These are phyloP conservation scores for Spizella passerina DNA, from an alignment of 2,797 vertebrate genomes.

Conservation along the genomic window DNA sequence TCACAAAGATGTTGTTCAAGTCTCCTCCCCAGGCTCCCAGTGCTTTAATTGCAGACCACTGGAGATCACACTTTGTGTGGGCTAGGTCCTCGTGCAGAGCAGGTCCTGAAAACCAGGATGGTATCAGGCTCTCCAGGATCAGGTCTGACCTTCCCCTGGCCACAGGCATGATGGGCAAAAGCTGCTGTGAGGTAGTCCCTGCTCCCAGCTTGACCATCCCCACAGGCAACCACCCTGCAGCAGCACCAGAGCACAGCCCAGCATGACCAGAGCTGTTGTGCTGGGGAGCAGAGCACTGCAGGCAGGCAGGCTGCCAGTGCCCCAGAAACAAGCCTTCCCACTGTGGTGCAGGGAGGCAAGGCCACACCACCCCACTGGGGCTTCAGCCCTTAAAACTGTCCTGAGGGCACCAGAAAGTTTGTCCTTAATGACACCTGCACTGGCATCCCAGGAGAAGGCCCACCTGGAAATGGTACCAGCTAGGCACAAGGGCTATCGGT, in stretches of 20 bases:
- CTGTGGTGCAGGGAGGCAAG: rapidly evolving
- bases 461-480: not conserved
- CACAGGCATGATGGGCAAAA: rapidly evolving
- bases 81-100: not conserved
- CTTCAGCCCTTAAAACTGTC: not conserved
- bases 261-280: rapidly evolving
- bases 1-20: constrained; percentile 3
- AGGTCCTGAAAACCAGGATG: not conserved
- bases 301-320: not conserved
- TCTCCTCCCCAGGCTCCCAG: not conserved
- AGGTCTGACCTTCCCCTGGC: not conserved
- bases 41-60: not conserved
- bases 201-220: not conserved
- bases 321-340: not conserved
- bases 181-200: not conserved
- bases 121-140: not conserved
- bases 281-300: rapidly evolving
- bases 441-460: not conserved
- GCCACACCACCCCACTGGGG: too few relatives aligned
- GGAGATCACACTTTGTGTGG: not conserved
- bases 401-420: not conserved
- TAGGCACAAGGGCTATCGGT: not conserved
- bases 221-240: not conserved
- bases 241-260: not conserved
- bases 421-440: not conserved